A percentile compares a stretch with the other conserved stretches of the same genome.
These are phyloP conservation scores for Planococcus citri DNA, from an alignment of 1,140 invertebrate genomes.

Conservation along the genomic window DNA sequence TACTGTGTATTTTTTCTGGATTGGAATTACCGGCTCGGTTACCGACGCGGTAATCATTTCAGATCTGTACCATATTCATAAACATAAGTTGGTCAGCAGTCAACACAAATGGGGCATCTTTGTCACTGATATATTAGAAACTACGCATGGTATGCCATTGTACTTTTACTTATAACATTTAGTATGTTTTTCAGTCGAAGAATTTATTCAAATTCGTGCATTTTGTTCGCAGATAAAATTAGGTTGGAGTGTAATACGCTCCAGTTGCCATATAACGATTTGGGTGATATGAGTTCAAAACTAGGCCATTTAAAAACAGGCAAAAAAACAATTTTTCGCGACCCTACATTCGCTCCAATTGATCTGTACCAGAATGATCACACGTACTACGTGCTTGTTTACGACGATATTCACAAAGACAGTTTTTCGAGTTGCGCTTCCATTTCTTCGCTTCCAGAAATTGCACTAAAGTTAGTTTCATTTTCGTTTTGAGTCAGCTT, in stretches of 20 bases:
- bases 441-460: slow-evolving; percentile 50
- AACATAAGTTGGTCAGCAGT: slow-evolving; percentile 38
- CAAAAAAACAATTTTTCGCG: slow-evolving; percentile 48
- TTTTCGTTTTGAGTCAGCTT: slow-evolving; percentile 16
- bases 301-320: slow-evolving; percentile 61
- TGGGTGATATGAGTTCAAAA: slow-evolving; percentile 65
- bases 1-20: slow-evolving; percentile 67
- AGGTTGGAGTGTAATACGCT: slow-evolving; percentile 64
- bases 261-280: slow-evolving; percentile 69
- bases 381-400: slow-evolving; percentile 70
- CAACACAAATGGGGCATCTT: slow-evolving; percentile 80
- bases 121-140: slow-evolving; percentile 76
- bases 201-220: background rate
- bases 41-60: slow-evolving; percentile 63
- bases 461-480: slow-evolving; percentile 46
- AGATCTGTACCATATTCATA: slow-evolving; percentile 51
- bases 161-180: too few species aligned
- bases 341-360: slow-evolving; percentile 50
- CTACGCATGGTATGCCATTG: slow-evolving; percentile 48
- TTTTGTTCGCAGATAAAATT: slow-evolving; percentile 35
- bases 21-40: slow-evolving; percentile 46
- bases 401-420: slow-evolving; percentile 62
- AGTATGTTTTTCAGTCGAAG: background rate
- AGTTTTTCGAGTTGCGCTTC: slow-evolving; percentile 73
- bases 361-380: slow-evolving; percentile 57